Percentiles rank a stretch among this genome's conserved stretches.
These are phyloP conservation scores for Thelaira solivaga DNA, from an alignment of 2,888 invertebrate genomes.

Conservation along the genomic window DNA sequence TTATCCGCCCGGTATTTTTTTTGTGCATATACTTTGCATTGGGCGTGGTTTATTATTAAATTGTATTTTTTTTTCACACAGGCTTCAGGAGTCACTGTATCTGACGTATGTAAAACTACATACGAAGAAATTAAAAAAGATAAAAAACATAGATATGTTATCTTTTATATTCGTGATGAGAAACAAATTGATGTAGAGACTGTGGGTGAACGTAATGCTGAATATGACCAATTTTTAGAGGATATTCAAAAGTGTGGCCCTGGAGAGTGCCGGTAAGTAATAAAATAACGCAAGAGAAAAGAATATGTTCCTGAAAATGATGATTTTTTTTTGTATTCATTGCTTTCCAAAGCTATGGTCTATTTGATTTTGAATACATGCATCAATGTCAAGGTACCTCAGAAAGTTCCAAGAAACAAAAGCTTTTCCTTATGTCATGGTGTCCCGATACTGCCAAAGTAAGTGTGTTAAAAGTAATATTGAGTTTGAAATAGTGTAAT, in stretches of 20 bases:
- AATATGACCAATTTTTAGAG: conserved; percentile 95
- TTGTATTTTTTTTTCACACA: conserved; percentile 68
- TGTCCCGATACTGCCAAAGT: conserved; percentile 98
- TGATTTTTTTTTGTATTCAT: background rate
- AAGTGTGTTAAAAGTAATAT: conserved; percentile 16
- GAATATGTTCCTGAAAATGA: background rate
- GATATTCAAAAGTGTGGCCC: conserved; percentile 94
- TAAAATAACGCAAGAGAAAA: background rate
- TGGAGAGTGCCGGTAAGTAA: conserved; percentile 90
- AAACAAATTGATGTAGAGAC: conserved; percentile 97
- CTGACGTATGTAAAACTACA: conserved; percentile 95
- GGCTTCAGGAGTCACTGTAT: conserved; percentile 98
- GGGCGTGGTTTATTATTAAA: conserved; percentile 46
- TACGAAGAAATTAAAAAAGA: conserved; percentile 99
- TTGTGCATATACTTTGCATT: conserved; percentile 26
- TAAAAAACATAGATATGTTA: conserved; percentile 97
- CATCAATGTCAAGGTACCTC: conserved; percentile 98
- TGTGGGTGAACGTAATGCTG: conserved; percentile 91
- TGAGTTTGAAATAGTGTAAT: background rate
- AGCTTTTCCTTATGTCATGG: conserved; percentile 98
- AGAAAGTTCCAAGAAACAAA: conserved; percentile 98
- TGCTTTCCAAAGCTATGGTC: conserved; percentile 84
- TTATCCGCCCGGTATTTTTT: conserved; percentile 12
- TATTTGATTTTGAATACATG: conserved; percentile 98
- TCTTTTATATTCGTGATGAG: conserved; percentile 97